Evolutionary conservation across 2,797 vertebrate species (phyloP), one percentile per base, ranked within the genome.

Genomic region (Mus minutoides): DNA sequence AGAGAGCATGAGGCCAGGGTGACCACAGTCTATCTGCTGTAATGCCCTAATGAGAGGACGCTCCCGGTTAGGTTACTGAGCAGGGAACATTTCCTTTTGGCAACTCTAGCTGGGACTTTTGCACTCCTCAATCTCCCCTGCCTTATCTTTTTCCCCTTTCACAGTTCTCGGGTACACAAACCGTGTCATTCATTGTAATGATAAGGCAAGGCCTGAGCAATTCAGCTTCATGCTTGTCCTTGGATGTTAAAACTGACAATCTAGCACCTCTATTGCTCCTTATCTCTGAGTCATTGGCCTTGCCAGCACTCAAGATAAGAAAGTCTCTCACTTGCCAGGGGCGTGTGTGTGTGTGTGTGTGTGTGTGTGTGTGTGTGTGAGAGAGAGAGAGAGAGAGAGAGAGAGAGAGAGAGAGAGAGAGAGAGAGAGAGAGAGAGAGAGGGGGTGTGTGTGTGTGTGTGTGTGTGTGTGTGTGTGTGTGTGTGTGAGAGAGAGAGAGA

Each of bases 221-320:
- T 52, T 98, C 96, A 95, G 34, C 91, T 98, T 82, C 97, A 91
- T 95, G 94, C 97, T 97, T 98, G 97, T 96, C 83, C 86, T 98
- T 95, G 86, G 94, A 97, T 98, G 92, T 98, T 98, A 97, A 98
- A 98, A 98, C 87, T 95, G 95, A 97, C 97, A 97, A 94, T 31
- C 98, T 98, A 98, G 98, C 96, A 95, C 97, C 91, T 98, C 97
- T 94, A 73, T 97, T 98, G 97, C 92, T 97, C 98, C 97, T 98
- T 98, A 96, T 92, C 90, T 71, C 56, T 94, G 97, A 98, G 98
- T 96, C 94, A 93, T 92, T 95, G 95, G 91, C 97, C 95, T 98
- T 98, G 98, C 97, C 97, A 98, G 97, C 95, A 97, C 95, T 98
- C 90, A 93, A 98, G 98, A 97, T 98, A 98, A 98, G 96, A 96